Evolutionary conservation across 2,888 invertebrate genomes (phyloP).

Genomic region (Scaptomyza tumidula): DNA sequence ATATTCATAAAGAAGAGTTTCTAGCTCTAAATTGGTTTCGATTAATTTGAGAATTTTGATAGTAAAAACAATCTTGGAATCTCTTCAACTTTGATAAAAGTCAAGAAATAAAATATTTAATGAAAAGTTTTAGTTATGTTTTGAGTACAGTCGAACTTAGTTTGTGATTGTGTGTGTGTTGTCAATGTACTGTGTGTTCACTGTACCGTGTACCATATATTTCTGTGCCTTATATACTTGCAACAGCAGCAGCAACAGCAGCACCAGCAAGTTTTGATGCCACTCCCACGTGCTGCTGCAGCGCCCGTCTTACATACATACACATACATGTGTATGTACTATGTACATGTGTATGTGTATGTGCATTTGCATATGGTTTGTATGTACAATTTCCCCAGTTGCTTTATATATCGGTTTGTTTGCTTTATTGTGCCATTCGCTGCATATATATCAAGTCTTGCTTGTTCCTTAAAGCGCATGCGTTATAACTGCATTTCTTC

Average conservation of each 20-base stretch:
- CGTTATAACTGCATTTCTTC: constrained; percentile 1
- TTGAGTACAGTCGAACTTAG: too few species aligned
- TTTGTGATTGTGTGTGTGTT: background rate
- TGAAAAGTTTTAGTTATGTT: too few species aligned
- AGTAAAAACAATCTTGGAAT: too few species aligned
- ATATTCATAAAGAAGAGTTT: too few species aligned
- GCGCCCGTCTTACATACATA: background rate
- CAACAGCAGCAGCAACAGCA: constrained; percentile 2
- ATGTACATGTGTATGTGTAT: background rate
- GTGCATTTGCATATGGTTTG: background rate
- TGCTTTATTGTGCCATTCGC: constrained; percentile 17
- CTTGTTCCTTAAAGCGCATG: constrained; percentile 20
- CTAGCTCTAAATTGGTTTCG: too few species aligned
- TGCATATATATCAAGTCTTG: constrained; percentile 12
- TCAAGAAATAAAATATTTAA: too few species aligned
- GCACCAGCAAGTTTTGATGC: constrained; percentile 22
- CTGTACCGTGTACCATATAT: constrained; percentile 33
- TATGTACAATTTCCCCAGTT: constrained; percentile 41
- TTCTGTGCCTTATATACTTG: background rate
- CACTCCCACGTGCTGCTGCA: constrained; percentile 41
- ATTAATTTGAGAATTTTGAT: too few species aligned
- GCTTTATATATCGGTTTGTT: constrained; percentile 38
- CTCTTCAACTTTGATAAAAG: too few species aligned
- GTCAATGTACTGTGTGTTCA: constrained; percentile 13
- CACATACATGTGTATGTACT: too few species aligned